Conservation (phyloP, 1,140 invertebrate species). For the Atta cephalotes region DNA sequence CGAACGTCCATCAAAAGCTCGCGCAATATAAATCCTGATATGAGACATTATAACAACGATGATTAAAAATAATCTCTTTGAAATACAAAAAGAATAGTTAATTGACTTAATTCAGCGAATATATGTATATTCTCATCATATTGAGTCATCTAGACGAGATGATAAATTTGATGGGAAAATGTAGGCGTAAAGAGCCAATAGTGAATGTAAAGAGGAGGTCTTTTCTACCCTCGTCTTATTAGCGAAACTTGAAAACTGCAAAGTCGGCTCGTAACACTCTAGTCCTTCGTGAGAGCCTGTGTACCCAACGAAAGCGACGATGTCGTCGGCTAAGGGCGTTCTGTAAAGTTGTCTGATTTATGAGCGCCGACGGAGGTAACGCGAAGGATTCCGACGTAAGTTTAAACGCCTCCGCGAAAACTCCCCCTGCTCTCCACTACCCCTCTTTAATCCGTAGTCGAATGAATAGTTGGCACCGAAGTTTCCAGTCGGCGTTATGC, state of each 20-base stretch:
- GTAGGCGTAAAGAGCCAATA: conserved; percentile 46
- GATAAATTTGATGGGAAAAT: conserved; percentile 44
- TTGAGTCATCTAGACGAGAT: conserved; percentile 23
- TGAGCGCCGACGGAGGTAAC: conserved; percentile 73
- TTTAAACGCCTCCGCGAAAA: conserved; percentile 73
- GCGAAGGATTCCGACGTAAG: conserved; percentile 78
- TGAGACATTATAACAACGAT: background rate
- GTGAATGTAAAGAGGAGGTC: background rate
- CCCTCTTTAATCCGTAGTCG: conserved; percentile 43
- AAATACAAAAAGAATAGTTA: background rate
- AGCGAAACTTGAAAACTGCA: conserved; percentile 69
- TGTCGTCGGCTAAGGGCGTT: conserved; percentile 72
- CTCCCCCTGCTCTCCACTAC: background rate
- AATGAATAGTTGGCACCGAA: conserved; percentile 76
- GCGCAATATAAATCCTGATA: background rate
- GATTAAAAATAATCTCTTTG: background rate
- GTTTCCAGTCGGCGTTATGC: conserved; percentile 72
- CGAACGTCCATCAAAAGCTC: background rate
- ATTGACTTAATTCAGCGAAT: background rate
- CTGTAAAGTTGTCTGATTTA: conserved; percentile 78
- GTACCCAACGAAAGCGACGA: conserved; percentile 59
- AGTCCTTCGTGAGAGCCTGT: conserved; percentile 53
- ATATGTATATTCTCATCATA: background rate
- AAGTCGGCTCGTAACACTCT: conserved; percentile 60
- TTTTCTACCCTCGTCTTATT: conserved; percentile 57